Evolutionary conservation across 2,888 invertebrate species (phyloP), one percentile per base, ranked within the genome.

Genomic region (Hydraecia micacea): DNA sequence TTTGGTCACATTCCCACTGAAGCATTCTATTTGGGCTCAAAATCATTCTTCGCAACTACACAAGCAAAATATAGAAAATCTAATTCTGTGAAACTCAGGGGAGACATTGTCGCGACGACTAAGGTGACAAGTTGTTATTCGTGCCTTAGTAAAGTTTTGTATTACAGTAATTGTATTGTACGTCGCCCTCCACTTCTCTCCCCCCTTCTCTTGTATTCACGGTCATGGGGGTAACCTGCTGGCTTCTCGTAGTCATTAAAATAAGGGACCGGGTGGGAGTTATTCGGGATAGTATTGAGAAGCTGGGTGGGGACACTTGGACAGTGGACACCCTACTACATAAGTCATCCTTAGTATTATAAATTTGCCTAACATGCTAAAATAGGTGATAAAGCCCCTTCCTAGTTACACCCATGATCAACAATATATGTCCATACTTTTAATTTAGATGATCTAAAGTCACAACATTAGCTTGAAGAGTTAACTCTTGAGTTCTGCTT

Each of bases 81-180:
- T 8, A 6, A 39, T 25, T 66, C 77, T 77, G 86, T 88, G 86
- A 80, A 81, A 84, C 81, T 90, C 87, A 9, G 36, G 58, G 46
- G 62, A 80, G 86, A 77, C 75, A 78, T 86, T 77, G 84, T 83
- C 84, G 84, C 87, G 82, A 72, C 81, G 70, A 79, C 85, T 89
- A 90, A 90, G 90, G 90, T 90, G 86, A 89, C 87, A 88, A 93
- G 92, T 91, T 92, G 92, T 91, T 89, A 91, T 92, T 92, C 93
- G 95, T 96, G 95, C 95, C 95, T 96, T 95, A 96, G 93, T 93
- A 92, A 91, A 86, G 88, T 92, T 91, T 92, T 93, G 91, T 91
- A 92, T 91, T 90, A 91, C 87, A 86, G 85, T 90, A 80, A 87
- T 87, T 88, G 87, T 90, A 88, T 88, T 87, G 87, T 90, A 87